These are phyloP conservation scores for Coracias cyanogaster DNA, from an alignment of 2,797 vertebrate species.

Conservation along the genomic window DNA sequence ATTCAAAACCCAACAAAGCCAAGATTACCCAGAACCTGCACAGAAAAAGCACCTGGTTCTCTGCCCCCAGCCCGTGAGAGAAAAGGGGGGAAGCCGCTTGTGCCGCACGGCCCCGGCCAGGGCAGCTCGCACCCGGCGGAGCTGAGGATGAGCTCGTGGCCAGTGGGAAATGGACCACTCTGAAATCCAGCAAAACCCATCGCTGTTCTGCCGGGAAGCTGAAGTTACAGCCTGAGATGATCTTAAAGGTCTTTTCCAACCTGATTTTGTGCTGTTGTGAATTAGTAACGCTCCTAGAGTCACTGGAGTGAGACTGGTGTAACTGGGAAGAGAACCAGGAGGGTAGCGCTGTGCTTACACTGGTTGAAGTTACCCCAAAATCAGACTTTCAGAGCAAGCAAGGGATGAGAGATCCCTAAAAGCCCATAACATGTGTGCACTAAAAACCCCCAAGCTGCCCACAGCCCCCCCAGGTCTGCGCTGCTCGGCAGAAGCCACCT, in stretches of 20 bases:
- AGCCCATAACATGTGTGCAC: rapidly evolving
- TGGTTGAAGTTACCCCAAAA: not conserved
- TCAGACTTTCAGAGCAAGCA: not conserved
- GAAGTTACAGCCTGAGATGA: rapidly evolving
- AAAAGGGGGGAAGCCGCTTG: rapidly evolving
- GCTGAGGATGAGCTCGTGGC: rapidly evolving
- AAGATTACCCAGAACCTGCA: rapidly evolving
- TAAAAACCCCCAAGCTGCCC: not conserved
- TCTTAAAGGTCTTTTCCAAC: not conserved
- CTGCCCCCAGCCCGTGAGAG: rapidly evolving
- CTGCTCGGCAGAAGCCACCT: not conserved
- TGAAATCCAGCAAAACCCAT: not conserved
- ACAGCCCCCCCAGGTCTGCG: not conserved
- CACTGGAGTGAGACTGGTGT: not conserved
- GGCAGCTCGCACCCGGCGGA: not conserved
- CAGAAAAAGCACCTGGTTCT: rapidly evolving
- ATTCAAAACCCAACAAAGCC: not conserved
- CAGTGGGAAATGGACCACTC: rapidly evolving
- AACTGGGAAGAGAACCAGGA: not conserved
- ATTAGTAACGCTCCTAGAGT: rapidly evolving
- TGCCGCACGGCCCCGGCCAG: rapidly evolving
- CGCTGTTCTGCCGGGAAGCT: not conserved
- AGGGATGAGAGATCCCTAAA: not conserved
- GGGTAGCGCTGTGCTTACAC: rapidly evolving
- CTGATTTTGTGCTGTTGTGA: not conserved